phyloP scores from a whole-genome alignment of 2,888 invertebrate genomes.

The Troglohyphantes excavatus region DNA sequence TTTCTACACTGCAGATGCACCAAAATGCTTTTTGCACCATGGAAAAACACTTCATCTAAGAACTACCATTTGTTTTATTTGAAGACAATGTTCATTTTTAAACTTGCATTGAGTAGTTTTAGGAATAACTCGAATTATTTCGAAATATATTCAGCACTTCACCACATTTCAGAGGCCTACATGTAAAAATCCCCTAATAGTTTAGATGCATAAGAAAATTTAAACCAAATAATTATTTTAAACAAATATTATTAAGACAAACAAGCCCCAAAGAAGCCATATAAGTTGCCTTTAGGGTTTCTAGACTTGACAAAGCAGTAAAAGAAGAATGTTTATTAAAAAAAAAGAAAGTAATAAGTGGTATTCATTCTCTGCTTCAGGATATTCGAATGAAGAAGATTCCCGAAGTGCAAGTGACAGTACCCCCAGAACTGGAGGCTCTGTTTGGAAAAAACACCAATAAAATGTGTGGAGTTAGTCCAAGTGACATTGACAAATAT shows the following conservation, averaged over 20 bases:
- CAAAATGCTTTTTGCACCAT: background rate
- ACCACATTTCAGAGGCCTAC: background rate
- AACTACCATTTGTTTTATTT: background rate
- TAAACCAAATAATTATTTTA: background rate
- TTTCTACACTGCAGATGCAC: constrained; percentile 2
- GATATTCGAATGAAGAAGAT: constrained; percentile 77
- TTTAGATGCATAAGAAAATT: background rate
- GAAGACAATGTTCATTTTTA: background rate
- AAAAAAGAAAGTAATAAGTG: constrained; percentile 67
- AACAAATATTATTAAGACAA: background rate
- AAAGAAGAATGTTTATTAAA: constrained; percentile 60
- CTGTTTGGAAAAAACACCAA: constrained; percentile 89
- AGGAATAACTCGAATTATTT: background rate
- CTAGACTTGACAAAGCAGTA: constrained; percentile 78
- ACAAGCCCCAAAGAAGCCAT: constrained; percentile 3
- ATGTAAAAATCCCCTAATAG: background rate
- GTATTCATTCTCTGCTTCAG: constrained; percentile 76
- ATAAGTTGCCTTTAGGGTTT: constrained; percentile 43
- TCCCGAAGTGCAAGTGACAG: constrained; percentile 74
- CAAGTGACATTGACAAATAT: constrained; percentile 99
- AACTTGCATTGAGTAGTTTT: background rate
- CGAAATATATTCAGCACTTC: background rate
- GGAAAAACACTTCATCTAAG: background rate
- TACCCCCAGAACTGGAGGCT: constrained; percentile 77
- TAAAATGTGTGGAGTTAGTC: constrained; percentile 94